phyloP scores from a whole-genome alignment of 2,888 invertebrate genomes.

The Pilophorus perplexus region DNA sequence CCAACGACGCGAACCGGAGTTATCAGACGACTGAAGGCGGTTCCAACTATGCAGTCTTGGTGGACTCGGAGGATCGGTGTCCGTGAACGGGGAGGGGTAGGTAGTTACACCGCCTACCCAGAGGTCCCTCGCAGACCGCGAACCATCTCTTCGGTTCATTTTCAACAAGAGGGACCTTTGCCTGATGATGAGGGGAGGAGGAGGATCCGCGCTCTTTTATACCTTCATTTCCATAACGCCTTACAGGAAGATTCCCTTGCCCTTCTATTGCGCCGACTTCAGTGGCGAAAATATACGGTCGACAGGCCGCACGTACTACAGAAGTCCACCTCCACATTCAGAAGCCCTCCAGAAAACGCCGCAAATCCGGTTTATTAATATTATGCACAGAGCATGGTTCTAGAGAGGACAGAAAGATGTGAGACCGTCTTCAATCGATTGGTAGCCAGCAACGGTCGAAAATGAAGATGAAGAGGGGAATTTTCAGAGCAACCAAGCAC shows the following conservation, averaged over 20 bases:
- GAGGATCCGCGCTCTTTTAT: conserved; percentile 13
- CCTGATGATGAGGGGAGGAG: no score
- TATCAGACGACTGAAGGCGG: conserved; percentile 18
- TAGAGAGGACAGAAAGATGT: no score
- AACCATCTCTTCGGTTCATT: conserved; percentile 20
- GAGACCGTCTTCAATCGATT: no score
- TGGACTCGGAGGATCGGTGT: conserved; percentile 6
- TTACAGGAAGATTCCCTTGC: background rate
- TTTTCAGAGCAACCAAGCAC: no score
- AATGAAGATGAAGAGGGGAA: no score
- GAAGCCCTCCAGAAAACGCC: no score
- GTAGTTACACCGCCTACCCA: conserved; percentile 14
- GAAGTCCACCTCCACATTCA: no score
- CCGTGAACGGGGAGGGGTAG: background rate
- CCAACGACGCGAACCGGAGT: conserved; percentile 4
- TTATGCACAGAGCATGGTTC: no score
- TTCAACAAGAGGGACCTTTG: conserved; percentile 12
- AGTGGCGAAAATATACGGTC: no score
- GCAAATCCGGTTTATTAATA: no score
- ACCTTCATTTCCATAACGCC: conserved; percentile 19
- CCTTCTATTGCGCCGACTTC: background rate
- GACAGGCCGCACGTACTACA: no score
- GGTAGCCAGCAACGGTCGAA: no score
- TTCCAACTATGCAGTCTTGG: background rate
- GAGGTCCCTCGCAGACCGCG: conserved; percentile 21